Evolutionary conservation across 2,888 invertebrate species (phyloP).

Genomic region (Phengaris alcon): DNA sequence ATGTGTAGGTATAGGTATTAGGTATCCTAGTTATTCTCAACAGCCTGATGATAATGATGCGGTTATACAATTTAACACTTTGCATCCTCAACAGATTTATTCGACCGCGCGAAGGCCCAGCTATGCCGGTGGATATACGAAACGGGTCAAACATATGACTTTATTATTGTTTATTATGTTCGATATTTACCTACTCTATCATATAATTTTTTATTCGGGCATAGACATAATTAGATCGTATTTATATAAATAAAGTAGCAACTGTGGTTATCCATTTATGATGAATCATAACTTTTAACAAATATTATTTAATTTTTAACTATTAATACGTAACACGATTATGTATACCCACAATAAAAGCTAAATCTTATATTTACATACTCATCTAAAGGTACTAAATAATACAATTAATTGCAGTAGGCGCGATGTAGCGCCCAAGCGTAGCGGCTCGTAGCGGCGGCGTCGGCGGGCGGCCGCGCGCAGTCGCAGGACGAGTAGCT

Average conservation of each 20-base stretch:
- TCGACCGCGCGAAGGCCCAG: not conserved
- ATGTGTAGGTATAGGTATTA: too few species aligned
- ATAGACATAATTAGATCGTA: not conserved
- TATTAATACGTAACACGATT: not conserved
- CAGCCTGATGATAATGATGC: not conserved
- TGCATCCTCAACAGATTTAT: slow-evolving; percentile 4
- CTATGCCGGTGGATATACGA: slow-evolving; percentile 7
- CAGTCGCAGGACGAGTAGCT: slow-evolving; percentile 63
- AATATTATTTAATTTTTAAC: too few species aligned
- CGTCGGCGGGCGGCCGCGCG: slow-evolving; percentile 47
- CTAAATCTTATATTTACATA: not conserved
- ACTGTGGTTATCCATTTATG: too few species aligned
- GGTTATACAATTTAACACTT: not conserved
- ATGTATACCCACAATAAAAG: not conserved
- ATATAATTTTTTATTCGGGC: not conserved
- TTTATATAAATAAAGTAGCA: not conserved
- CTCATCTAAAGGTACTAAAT: not conserved
- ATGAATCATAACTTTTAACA: too few species aligned
- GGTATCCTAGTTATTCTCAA: not conserved
- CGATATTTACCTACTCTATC: not conserved
- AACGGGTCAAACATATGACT: slow-evolving; percentile 32
- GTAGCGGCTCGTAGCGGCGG: slow-evolving; percentile 61
- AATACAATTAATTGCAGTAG: not conserved
- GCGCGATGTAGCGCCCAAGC: slow-evolving; percentile 62
- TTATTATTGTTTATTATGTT: slow-evolving; percentile 8